Base-by-base conservation (phyloP, 2,888 invertebrate species). In the Eupithecia subfuscata region DNA sequence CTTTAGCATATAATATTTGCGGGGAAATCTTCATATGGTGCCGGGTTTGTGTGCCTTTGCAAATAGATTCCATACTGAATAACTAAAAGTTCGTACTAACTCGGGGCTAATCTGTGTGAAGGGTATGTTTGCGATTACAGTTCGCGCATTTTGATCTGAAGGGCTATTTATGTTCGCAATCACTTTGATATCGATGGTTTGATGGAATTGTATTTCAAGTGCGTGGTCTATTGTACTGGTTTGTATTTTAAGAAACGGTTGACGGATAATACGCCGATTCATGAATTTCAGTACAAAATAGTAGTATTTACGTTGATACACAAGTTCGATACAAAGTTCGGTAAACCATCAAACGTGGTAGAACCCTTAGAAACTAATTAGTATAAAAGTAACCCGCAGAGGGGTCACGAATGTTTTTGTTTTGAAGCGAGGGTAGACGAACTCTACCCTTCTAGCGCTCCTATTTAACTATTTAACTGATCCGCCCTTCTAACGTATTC, bases 381-480 rank as follows among this genome's bases (percentile, higher is more conserved):
- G 73, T 52, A 75, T 71, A 71, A 69, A 73, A 73, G 64, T 71
- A 52, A 74, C 68, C 69, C 63, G 60, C 76, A 70, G 73, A 74
- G 40, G 74, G 74, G 70, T 74, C 70, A 70, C 63, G 71, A 48
- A 14, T 75, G 78, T 79, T 78, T 79, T 77, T 77, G 74, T 78
- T 80, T 79, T 75, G 76, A 45, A 75, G 77, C 74, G 77, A 73
- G 73, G 80, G 78, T 79, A 76, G 75, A 79, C 76, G 75, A 75
- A 80, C 76, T 86, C 80, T 84, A 86, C 87, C 86, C 86, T 87
- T 84, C 85, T 82, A 82, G 84, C 86, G 86, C 83, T 80, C 85
- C 91, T 92, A 89, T 92, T 93, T 93, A 93, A 93, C 90, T 92
- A 93, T 93, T 93, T 91, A 94, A 90, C 87, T 85, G 87, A 88